Evolutionary conservation across 2,113 vertebrate genomes (phyloP).

Genomic region (Brachypteracias leptosomus): DNA sequence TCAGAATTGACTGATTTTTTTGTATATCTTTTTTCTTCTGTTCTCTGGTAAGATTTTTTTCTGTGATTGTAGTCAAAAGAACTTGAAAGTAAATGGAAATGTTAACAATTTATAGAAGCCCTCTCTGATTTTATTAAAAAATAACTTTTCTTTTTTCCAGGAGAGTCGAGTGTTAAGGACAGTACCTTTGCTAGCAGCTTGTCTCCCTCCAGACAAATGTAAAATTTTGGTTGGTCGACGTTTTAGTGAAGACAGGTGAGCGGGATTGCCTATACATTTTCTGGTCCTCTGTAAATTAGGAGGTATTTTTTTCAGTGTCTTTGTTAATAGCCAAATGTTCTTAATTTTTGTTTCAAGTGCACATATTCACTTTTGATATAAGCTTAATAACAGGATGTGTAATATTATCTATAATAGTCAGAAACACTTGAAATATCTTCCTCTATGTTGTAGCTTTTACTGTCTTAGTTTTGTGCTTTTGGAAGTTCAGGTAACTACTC

Average conservation of each 20-base stretch:
- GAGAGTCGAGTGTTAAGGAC: slow-evolving; percentile 92
- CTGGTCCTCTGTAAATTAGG: background rate
- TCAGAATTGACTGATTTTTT: background rate
- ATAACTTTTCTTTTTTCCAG: slow-evolving; percentile 68
- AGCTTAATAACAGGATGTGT: background rate
- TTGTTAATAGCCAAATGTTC: background rate
- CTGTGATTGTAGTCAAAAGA: background rate
- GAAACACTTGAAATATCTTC: background rate
- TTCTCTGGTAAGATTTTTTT: background rate
- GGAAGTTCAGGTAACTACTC: background rate
- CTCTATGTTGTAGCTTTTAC: background rate
- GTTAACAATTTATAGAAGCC: background rate
- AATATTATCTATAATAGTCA: background rate
- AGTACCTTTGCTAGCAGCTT: slow-evolving; percentile 90
- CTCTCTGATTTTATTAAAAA: background rate
- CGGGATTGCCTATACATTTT: background rate
- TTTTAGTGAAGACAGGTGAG: slow-evolving; percentile 92
- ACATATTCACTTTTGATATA: background rate
- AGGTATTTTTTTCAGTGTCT: background rate
- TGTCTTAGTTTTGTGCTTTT: background rate
- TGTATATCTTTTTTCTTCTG: background rate
- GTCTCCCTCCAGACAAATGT: slow-evolving; percentile 90
- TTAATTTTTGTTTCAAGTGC: background rate
- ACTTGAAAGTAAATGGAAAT: background rate
- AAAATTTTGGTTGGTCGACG: slow-evolving; percentile 89